phyloP scores from a whole-genome alignment of 2,113 vertebrate genomes.

The Xenopus borealis region DNA sequence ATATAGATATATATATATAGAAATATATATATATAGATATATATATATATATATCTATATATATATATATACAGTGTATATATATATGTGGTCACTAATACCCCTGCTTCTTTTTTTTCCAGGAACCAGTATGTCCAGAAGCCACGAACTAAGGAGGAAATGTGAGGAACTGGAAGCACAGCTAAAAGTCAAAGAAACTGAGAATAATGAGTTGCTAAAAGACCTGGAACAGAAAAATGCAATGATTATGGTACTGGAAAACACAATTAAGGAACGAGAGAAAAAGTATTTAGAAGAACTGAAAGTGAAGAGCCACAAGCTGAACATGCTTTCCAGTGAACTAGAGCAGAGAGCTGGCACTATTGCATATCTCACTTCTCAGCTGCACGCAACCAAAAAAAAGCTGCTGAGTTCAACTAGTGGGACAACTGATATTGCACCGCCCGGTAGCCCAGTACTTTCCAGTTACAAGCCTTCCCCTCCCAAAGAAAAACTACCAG shows the following conservation, averaged over 20 bases:
- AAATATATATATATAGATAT: no score
- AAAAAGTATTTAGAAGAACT: slow-evolving; percentile 95
- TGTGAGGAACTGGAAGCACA: slow-evolving; percentile 90
- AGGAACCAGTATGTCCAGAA: slow-evolving; percentile 68
- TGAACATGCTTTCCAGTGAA: slow-evolving; percentile 85
- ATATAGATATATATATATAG: no score
- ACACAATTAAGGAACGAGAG: slow-evolving; percentile 88
- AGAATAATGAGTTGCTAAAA: slow-evolving; percentile 79
- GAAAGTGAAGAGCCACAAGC: slow-evolving; percentile 92
- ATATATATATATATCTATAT: no score
- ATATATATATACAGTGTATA: no score
- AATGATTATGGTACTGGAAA: slow-evolving; percentile 87
- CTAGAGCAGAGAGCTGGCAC: slow-evolving; percentile 93
- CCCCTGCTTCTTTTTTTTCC: slow-evolving; percentile 14
- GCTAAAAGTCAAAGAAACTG: slow-evolving; percentile 82
- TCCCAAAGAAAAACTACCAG: slow-evolving; percentile 79
- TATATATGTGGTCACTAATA: no score
- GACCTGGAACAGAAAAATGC: slow-evolving; percentile 93
- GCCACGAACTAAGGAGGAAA: slow-evolving; percentile 76
- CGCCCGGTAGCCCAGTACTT: slow-evolving; percentile 74
- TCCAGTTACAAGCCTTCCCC: slow-evolving; percentile 80
- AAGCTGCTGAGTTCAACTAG: slow-evolving; percentile 73
- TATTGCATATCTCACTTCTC: slow-evolving; percentile 90
- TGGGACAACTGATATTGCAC: slow-evolving; percentile 75
- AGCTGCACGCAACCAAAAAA: slow-evolving; percentile 91